A percentile compares a stretch with the other conserved stretches of the same genome.
These are phyloP conservation scores for Takifugu ocellatus DNA, from an alignment of 2,797 vertebrate genomes.

Conservation along the genomic window DNA sequence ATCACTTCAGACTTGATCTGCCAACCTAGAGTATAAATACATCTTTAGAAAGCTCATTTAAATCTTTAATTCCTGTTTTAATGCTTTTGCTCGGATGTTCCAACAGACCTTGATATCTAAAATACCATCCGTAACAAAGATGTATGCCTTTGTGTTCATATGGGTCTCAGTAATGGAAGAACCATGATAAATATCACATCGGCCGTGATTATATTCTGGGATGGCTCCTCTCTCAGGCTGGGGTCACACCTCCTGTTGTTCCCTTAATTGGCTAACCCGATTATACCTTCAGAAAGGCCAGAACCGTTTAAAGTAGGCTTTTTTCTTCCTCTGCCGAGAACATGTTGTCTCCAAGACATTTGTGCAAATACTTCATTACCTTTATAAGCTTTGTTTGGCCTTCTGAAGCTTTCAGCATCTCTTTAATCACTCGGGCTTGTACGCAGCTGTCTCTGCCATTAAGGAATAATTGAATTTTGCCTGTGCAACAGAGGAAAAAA, in stretches of 20 bases:
- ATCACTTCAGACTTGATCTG: too few species aligned
- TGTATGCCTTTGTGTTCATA: conserved; percentile 5
- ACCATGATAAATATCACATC: conserved; percentile 19
- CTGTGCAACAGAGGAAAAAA: conserved; percentile 48
- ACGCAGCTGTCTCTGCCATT: conserved; percentile 43
- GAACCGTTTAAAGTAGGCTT: conserved; percentile 19
- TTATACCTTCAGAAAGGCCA: conserved; percentile 37
- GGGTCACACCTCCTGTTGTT: conserved; percentile 35
- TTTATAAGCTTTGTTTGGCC: conserved; percentile 51
- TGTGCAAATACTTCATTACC: conserved; percentile 23
- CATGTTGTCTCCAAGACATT: conserved; percentile 34
- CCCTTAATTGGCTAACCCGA: conserved; percentile 61
- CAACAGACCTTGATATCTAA: conserved; percentile 16
- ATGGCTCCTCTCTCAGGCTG: conserved; percentile 18
- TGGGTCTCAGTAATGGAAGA: conserved; percentile 15
- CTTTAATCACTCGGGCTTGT: conserved; percentile 55
- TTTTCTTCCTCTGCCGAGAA: conserved; percentile 20
- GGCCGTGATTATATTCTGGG: conserved; percentile 29
- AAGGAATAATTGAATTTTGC: conserved; percentile 60
- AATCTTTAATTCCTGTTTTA: conserved; percentile 4
- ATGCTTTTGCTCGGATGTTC: conserved; percentile 7
- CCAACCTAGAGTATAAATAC: neutral
- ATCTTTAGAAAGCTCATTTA: neutral
- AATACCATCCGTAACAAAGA: conserved; percentile 13
- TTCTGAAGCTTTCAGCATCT: conserved; percentile 32